Evolutionary conservation across 2,797 vertebrate genomes (phyloP).

Genomic region (Poeciliopsis infans): DNA sequence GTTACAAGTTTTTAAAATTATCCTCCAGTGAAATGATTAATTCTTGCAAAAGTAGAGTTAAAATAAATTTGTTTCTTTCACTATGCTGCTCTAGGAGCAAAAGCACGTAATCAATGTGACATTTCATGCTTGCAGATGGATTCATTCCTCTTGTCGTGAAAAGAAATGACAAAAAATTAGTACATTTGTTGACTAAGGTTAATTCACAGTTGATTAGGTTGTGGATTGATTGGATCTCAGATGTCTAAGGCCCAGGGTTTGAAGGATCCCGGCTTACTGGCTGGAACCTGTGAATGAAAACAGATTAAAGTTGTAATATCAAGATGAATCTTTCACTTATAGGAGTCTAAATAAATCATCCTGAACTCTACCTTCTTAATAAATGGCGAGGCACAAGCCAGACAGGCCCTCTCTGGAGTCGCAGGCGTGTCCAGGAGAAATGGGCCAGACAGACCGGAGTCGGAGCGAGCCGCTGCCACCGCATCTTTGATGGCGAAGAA

Average conservation of each 20-base stretch:
- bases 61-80: neutral
- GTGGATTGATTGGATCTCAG: conserved; percentile 27
- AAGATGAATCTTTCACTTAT: neutral
- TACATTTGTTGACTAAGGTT: neutral
- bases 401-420: conserved; percentile 83
- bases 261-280: conserved; percentile 58
- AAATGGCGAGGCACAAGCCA: conserved; percentile 84
- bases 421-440: conserved; percentile 85
- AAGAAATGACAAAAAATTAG: neutral
- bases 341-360: neutral
- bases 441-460: conserved; percentile 73
- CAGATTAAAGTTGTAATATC: neutral
- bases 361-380: conserved; percentile 82
- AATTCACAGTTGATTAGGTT: neutral
- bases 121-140: neutral
- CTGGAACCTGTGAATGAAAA: conserved; percentile 66
- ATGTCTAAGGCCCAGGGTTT: conserved; percentile 76
- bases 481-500: conserved; percentile 91
- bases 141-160: neutral
- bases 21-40: neutral
- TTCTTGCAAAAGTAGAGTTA: neutral
- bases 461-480: conserved; percentile 73
- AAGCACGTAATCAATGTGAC: neutral
- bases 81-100: neutral
- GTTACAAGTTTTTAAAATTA: neutral